Conservation (phyloP, 2,113 vertebrate genomes). For the Sorex fumeus region DNA sequence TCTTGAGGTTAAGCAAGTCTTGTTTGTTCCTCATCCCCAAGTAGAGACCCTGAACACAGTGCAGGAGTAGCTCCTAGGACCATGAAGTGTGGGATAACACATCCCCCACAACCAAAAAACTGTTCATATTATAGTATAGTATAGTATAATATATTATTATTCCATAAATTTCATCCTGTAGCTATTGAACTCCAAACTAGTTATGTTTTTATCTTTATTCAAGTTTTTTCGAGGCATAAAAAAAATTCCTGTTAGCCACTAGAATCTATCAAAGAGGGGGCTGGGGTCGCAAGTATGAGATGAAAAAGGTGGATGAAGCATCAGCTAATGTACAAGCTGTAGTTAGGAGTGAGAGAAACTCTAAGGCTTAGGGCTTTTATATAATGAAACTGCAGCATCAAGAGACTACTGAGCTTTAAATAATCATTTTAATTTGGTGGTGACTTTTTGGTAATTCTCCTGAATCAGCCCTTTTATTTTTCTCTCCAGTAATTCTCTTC, state of each 20-base stretch:
- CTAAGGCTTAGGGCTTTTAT: constrained; percentile 31
- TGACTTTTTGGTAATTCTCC: neutral
- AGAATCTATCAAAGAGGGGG: constrained; percentile 3
- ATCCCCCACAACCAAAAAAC: no score
- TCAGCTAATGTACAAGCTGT: neutral
- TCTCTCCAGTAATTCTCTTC: constrained; percentile 37
- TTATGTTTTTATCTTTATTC: constrained; percentile 5
- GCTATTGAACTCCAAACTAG: neutral
- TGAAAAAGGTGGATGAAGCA: neutral
- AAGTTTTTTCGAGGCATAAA: neutral
- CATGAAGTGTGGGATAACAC: no score
- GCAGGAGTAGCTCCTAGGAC: no score
- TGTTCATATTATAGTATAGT: no score
- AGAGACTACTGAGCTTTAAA: neutral
- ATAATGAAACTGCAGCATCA: neutral
- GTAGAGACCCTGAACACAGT: no score
- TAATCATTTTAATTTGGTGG: constrained; percentile 53
- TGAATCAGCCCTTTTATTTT: neutral
- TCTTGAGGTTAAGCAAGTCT: no score
- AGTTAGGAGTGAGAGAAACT: neutral
- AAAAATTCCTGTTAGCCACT: neutral
- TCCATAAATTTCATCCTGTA: neutral
- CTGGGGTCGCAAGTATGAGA: neutral
- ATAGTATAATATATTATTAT: no score
- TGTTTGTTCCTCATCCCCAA: no score